Base-by-base conservation (phyloP, 2,888 invertebrate species). In the Diarsia rubi region DNA sequence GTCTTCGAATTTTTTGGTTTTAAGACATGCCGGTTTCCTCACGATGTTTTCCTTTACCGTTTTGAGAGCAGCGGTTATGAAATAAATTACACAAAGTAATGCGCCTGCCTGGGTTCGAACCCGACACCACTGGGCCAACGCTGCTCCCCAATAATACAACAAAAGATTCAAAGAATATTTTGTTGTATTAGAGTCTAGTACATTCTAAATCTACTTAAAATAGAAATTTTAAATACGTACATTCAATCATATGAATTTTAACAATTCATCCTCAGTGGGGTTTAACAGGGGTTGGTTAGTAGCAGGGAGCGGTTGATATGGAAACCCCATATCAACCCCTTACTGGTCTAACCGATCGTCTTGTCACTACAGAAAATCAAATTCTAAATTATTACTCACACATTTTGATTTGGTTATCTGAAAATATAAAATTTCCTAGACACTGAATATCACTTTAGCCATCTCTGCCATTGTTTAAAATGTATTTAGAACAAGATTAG, bases 401-500 rank as follows among this genome's bases (percentile, higher is more conserved):
- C 16, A 27, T 27, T 27, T 57, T 27, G 8, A 8, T 27, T 57
- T 27, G 16, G 27, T 57, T 16, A 19, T 31, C 19, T 19, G 27
- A 31, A 31, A 59, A n/a, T 42, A 24, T 54, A 1, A 27, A 54
- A 57, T 12, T 57, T 44, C 54, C 21, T 44, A 63, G 42, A 73
- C 14, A 52, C 44, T 57, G 16, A 37, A n/a, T n/a, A 31, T 3
- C 12, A 60, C 3, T 59, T 2, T 44, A 59, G 14, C 1, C 31
- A 44, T 8, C 24, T 27, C 27, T 70, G 42, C 49, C 45, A 66
- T 83, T 70, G 57, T 71, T 78, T 83, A 49, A 70, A 49, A 83
- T 83, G 79, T 82, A 79, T 80, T 79, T 54, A 57, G 72, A 42
- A 47, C 83, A 64, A 79, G 83, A 67, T 59, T 68, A 68, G 14